These are phyloP conservation scores for Pipistrellus pipistrellus DNA, from an alignment of 2,797 vertebrate species.

Conservation along the genomic window DNA sequence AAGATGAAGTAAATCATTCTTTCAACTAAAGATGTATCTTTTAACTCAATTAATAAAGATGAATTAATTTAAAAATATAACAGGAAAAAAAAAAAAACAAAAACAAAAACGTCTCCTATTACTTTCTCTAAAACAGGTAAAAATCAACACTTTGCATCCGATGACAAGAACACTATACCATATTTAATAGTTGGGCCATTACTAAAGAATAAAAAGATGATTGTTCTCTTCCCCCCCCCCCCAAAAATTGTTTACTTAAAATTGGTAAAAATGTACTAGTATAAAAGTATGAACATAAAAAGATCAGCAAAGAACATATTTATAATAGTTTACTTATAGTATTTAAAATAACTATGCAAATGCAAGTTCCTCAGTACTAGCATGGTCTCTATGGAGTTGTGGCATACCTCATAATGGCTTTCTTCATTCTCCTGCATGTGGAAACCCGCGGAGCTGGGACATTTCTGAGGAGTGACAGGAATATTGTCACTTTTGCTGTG, in stretches of 20 bases:
- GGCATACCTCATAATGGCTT: slow-evolving; percentile 85
- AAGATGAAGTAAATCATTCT: background rate
- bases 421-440: slow-evolving; percentile 86
- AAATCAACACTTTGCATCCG: background rate
- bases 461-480: slow-evolving; percentile 87
- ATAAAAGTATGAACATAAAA: background rate
- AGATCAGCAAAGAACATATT: background rate
- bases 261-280: background rate
- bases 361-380: slow-evolving; percentile 79
- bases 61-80: background rate
- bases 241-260: slow-evolving; percentile 2
- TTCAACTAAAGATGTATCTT: background rate
- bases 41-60: slow-evolving; percentile 48
- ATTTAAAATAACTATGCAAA: slow-evolving; percentile 61
- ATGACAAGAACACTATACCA: background rate
- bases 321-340: slow-evolving; percentile 55
- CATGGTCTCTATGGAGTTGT: slow-evolving; percentile 78
- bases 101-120: background rate
- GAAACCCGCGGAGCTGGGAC: slow-evolving; percentile 84
- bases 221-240: background rate
- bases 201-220: background rate
- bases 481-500: slow-evolving; percentile 86
- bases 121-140: slow-evolving; percentile 1
- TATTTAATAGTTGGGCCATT: background rate
- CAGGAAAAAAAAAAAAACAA: background rate